A percentile compares a stretch with the other conserved stretches of the same genome.
Evolutionary conservation across 2,113 vertebrate genomes (phyloP).

Genomic region (Oostethus manadensis): DNA sequence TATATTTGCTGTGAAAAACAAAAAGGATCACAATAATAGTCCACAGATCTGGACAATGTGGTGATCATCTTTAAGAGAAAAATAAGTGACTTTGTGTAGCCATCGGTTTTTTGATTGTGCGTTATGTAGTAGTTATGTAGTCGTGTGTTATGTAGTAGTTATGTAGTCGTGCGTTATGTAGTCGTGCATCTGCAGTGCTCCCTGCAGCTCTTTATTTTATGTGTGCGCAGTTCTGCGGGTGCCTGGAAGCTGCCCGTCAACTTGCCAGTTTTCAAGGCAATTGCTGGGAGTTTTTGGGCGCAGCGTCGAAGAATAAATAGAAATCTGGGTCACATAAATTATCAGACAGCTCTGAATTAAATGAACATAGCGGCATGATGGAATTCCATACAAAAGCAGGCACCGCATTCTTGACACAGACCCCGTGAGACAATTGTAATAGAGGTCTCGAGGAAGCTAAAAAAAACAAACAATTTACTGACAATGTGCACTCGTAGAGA

Average conservation of each 20-base stretch:
- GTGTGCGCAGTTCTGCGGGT: background rate
- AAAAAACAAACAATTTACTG: slow-evolving; percentile 3
- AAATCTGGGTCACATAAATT: slow-evolving; percentile 2
- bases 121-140: too few species aligned
- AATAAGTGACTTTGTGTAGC: background rate
- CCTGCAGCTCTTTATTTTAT: slow-evolving; percentile 23
- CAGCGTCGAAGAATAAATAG: background rate
- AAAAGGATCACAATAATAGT: background rate
- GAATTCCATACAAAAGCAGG: background rate
- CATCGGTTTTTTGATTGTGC: background rate
- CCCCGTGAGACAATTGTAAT: slow-evolving; percentile 26
- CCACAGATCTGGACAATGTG: background rate
- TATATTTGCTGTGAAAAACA: background rate
- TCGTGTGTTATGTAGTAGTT: background rate
- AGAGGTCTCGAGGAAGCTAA: slow-evolving; percentile 13
- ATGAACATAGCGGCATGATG: background rate
- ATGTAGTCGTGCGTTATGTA: slow-evolving; percentile 7
- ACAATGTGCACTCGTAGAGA: background rate
- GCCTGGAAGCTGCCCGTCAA: background rate
- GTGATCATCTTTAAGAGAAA: background rate
- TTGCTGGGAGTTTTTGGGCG: background rate
- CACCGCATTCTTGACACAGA: background rate
- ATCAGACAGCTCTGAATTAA: background rate
- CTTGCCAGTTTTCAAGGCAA: background rate
- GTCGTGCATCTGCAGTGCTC: background rate